These are phyloP conservation scores for Microplitis mediator DNA, from an alignment of 1,140 invertebrate species.

Conservation along the genomic window DNA sequence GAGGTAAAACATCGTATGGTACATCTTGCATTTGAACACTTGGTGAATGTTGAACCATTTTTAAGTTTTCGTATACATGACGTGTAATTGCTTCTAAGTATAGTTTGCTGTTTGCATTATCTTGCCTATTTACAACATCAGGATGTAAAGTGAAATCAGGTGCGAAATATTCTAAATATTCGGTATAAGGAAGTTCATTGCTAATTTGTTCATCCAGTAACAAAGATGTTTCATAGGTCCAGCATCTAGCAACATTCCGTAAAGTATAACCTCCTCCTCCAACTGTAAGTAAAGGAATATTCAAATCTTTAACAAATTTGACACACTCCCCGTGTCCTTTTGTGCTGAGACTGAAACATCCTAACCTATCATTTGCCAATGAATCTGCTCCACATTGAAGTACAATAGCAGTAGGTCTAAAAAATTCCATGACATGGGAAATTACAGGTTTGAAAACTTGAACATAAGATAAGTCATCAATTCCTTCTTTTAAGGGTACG, in stretches of 20 bases:
- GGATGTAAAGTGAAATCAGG: constrained; percentile 94
- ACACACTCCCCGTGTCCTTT: constrained; percentile 97
- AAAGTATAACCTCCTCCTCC: constrained; percentile 98
- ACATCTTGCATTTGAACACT: constrained; percentile 94
- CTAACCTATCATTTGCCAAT: constrained; percentile 89
- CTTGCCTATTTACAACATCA: constrained; percentile 80
- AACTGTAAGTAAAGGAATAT: constrained; percentile 91
- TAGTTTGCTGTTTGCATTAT: constrained; percentile 92
- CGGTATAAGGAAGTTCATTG: constrained; percentile 90
- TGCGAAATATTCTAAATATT: constrained; percentile 95
- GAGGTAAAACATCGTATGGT: constrained; percentile 75
- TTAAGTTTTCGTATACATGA: constrained; percentile 85
- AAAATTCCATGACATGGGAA: constrained; percentile 94
- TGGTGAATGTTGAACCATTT: constrained; percentile 87
- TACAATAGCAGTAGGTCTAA: constrained; percentile 95
- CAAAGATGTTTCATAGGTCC: constrained; percentile 98
- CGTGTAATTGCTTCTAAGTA: constrained; percentile 85
- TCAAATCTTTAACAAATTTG: constrained; percentile 92
- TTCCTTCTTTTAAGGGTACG: constrained; percentile 95
- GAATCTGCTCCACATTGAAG: constrained; percentile 99
- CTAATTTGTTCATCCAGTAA: constrained; percentile 89
- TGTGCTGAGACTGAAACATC: constrained; percentile 87
- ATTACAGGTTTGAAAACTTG: constrained; percentile 96
- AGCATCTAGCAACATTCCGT: constrained; percentile 96
- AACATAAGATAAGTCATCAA: constrained; percentile 92